Evolutionary conservation across 2,888 invertebrate species (phyloP), one percentile per base, ranked within the genome.

Genomic region (Lagria hirta): DNA sequence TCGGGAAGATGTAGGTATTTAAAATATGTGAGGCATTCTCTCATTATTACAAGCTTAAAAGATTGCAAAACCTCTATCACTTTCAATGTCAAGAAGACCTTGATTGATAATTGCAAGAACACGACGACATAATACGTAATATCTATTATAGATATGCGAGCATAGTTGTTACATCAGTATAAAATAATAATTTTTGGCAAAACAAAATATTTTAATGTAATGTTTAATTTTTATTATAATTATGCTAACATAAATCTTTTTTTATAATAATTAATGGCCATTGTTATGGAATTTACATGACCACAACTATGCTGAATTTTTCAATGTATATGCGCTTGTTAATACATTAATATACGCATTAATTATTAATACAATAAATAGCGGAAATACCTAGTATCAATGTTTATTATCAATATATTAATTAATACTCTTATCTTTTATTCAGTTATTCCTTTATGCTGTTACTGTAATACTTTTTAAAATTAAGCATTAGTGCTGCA

Each of bases 71-170:
- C n/a, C n/a, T 37, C 37, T 36, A 44, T 45, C 53, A 50, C 52
- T 44, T 35, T 52, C 56, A 57, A 57, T 55, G 54, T 46, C 54
- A 54, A 35, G 28, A 15, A 49, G 51, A 57, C 58, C 58, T 59
- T 59, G 58, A 57, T 54, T 57, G 55, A 54, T 51, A 51, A 48
- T n/a, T n/a, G n/a, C n/a, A n/a, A n/a, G n/a, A 37, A 50, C 43
- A n/a, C n/a, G n/a, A n/a, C n/a, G n/a, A n/a, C n/a, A n/a, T n/a
- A n/a, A n/a, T n/a, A n/a, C n/a, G n/a, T n/a, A n/a, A n/a, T n/a
- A n/a, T n/a, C n/a, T n/a, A n/a, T n/a, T n/a, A n/a, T n/a, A n/a
- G n/a, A n/a, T n/a, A n/a, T n/a, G n/a, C n/a, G n/a, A n/a, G n/a
- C n/a, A n/a, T n/a, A n/a, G n/a, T n/a, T n/a, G n/a, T n/a, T n/a